These are phyloP conservation scores for Urocolius indicus DNA, from an alignment of 2,113 vertebrate genomes.

Conservation along the genomic window DNA sequence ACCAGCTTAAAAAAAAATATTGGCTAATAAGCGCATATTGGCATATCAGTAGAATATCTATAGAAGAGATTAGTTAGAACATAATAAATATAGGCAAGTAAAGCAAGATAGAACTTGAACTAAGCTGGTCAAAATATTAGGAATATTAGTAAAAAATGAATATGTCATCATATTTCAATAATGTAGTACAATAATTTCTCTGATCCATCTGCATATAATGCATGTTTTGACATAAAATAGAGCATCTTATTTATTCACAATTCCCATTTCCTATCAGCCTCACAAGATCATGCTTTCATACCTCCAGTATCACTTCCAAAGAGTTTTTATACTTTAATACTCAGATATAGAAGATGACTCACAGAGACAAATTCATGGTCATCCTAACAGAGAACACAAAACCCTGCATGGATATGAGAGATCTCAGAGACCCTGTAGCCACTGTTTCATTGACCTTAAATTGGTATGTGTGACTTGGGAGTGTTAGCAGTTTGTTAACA, in stretches of 20 bases:
- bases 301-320: not conserved
- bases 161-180: not conserved
- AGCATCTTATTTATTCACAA: not conserved
- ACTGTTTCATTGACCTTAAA: not conserved
- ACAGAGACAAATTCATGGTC: not conserved
- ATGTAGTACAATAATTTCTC: not conserved
- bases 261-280: not conserved
- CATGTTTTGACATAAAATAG: not conserved
- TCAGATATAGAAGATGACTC: not conserved
- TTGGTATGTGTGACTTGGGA: not conserved
- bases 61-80: not conserved
- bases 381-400: not conserved
- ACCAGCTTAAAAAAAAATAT: not conserved
- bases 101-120: not conserved
- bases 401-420: not conserved
- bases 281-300: not conserved
- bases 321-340: not conserved
- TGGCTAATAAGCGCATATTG: not conserved
- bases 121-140: not conserved
- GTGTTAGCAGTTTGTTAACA: not conserved
- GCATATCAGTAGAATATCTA: not conserved
- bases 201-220: not conserved
- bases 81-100: not conserved
- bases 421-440: not conserved
- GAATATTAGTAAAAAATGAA: too few relatives aligned